phyloP scores from a whole-genome alignment of 1,140 invertebrate genomes.

The Cheumatopsyche charites region DNA sequence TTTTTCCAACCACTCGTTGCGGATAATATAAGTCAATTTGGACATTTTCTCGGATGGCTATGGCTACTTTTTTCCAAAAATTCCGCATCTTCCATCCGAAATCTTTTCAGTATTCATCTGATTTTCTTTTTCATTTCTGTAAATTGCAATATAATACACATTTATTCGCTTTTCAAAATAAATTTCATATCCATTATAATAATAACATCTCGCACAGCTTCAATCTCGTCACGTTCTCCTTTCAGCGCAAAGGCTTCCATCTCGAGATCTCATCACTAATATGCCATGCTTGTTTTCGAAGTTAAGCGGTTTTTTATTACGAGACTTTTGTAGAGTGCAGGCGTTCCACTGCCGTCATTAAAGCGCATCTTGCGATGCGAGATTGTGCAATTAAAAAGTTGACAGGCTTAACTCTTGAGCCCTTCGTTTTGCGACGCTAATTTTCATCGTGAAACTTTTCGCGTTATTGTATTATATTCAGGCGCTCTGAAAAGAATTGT shows the following conservation, averaged over 20 bases:
- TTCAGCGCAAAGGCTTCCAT: background rate
- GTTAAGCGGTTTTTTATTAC: background rate
- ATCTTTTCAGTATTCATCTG: background rate
- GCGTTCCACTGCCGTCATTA: slow-evolving; percentile 30
- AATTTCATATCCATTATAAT: too few species aligned
- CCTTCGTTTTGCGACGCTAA: background rate
- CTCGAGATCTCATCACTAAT: background rate
- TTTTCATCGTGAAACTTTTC: background rate
- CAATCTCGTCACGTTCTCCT: background rate
- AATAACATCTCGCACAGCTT: too few species aligned
- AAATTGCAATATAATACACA: too few species aligned
- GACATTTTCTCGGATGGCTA: slow-evolving; percentile 18
- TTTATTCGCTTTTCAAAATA: too few species aligned
- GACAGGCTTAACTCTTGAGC: slow-evolving; percentile 14
- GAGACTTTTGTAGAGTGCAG: slow-evolving; percentile 12
- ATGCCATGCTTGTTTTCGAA: background rate
- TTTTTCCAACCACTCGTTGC: slow-evolving; percentile 25
- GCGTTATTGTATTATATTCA: background rate
- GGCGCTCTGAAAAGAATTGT: too few species aligned
- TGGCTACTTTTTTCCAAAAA: slow-evolving; percentile 4
- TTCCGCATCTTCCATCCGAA: background rate
- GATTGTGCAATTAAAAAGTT: slow-evolving; percentile 48
- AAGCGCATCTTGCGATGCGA: slow-evolving; percentile 39
- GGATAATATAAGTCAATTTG: slow-evolving; percentile 50
- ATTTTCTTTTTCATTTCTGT: background rate